Base-by-base conservation (phyloP, 2,113 vertebrate species). In the Picathartes gymnocephalus region DNA sequence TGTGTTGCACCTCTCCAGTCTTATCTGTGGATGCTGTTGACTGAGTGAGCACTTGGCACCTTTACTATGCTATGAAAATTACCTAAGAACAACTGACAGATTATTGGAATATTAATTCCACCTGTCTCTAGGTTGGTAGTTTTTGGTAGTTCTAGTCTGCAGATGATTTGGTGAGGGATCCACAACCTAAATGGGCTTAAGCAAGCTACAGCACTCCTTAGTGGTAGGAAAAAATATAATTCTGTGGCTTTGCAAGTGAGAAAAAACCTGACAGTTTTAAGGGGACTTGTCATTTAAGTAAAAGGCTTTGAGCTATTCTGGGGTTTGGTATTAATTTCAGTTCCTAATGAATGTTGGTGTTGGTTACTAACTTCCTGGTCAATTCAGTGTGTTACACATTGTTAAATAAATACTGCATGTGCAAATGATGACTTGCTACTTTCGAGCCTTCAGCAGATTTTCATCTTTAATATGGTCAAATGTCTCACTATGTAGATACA, bases 121-220 rank as follows among this genome's bases (percentile, higher is more conserved):
- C 0, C 0, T 81, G 30, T 35, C 64, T 64, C 37, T 48, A 50
- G 19, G 22, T 8, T 48, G 40, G 20, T 53, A 58, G 20, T 11
- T 1, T 92, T 89, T 39, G n/a, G n/a, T n/a, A n/a, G n/a, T n/a
- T n/a, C n/a, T 37, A 61, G 30, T 68, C 45, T 76, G 20, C 24
- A 16, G 20, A 7, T 69, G 14, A 28, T 57, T 76, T 82, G 74
- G 19, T 35, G 42, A 72, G 24, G 28, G 27, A 40, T 21, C 4
- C 25, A 39, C 31, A 65, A 53, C 3, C 5, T 53, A 42, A 85
- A 8, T 47, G 25, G 15, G 33, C 13, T 86, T 84, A 48, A 91
- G 61, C 5, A 50, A 87, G 30, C 9, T 51, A 8, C n/a, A 72
- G 27, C 25, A 30, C 10, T 90, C 22, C 10, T 66, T 56, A 69